These are phyloP conservation scores for Drosophila busckii DNA, from an alignment of 1,140 invertebrate genomes.

Conservation along the genomic window DNA sequence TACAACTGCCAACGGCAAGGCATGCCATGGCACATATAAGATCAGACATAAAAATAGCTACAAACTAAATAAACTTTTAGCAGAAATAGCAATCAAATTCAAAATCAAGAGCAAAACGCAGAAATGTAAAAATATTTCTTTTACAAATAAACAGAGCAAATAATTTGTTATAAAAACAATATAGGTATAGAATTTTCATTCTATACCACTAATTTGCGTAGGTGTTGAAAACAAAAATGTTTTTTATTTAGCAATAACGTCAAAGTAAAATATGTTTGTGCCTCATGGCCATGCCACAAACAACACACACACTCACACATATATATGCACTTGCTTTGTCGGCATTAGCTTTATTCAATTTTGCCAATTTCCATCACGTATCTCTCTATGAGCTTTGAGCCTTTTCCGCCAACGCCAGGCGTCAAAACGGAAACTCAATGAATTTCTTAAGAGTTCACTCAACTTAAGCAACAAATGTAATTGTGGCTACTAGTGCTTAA, in stretches of 20 bases:
- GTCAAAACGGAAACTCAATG: too few relatives aligned
- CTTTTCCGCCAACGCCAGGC: too few relatives aligned
- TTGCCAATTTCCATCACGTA: not conserved
- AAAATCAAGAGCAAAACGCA: slow-evolving; percentile 15
- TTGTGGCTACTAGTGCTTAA: not conserved
- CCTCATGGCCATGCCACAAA: too few relatives aligned
- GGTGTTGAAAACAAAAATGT: slow-evolving; percentile 20
- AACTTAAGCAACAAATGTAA: too few relatives aligned
- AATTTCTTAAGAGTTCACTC: too few relatives aligned
- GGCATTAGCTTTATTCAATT: not conserved
- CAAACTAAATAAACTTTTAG: slow-evolving; percentile 23
- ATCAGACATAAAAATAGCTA: slow-evolving; percentile 62
- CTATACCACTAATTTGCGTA: not conserved
- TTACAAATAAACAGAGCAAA: slow-evolving; percentile 55
- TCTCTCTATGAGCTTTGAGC: slow-evolving; percentile 1
- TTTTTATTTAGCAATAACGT: slow-evolving; percentile 9
- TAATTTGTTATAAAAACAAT: too few relatives aligned
- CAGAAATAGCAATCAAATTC: slow-evolving; percentile 9
- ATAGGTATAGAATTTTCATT: too few relatives aligned
- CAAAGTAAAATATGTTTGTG: not conserved
- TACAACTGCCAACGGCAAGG: slow-evolving; percentile 39
- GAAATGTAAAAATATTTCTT: slow-evolving; percentile 41
- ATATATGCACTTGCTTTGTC: not conserved
- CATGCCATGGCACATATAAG: slow-evolving; percentile 21
- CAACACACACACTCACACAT: not conserved